A percentile compares a stretch with the other conserved stretches of the same genome.
These are phyloP conservation scores for Philaethria dido DNA, from an alignment of 2,888 invertebrate genomes.

Conservation along the genomic window DNA sequence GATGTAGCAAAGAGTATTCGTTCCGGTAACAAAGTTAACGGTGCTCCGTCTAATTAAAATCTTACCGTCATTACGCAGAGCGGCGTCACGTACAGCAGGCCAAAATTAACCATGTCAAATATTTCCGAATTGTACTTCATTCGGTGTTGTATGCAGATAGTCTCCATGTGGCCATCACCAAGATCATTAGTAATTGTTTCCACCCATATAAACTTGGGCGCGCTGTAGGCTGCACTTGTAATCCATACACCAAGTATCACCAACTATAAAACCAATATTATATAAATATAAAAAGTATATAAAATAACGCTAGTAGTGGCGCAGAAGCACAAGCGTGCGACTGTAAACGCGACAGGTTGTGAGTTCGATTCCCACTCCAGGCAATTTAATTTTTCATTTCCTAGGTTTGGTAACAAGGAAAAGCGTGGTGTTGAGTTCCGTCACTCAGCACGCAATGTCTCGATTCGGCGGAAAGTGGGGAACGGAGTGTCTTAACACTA, in stretches of 20 bases:
- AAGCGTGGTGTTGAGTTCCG: too few relatives aligned
- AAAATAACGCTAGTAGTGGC: too few relatives aligned
- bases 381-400: too few relatives aligned
- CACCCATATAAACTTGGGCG: conserved; percentile 93
- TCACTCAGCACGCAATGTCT: too few relatives aligned
- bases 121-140: conserved; percentile 91
- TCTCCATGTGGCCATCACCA: conserved; percentile 84
- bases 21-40: neutral
- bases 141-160: conserved; percentile 89
- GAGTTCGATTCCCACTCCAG: too few relatives aligned
- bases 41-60: conserved; percentile 11
- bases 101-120: conserved; percentile 92
- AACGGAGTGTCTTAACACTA: too few relatives aligned
- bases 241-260: conserved; percentile 93
- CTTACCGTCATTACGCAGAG: conserved; percentile 91
- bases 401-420: too few relatives aligned
- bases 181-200: conserved; percentile 88
- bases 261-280: conserved; percentile 74
- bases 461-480: too few relatives aligned
- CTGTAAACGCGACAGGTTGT: too few relatives aligned
- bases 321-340: too few relatives aligned
- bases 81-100: conserved; percentile 92
- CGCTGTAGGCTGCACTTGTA: conserved; percentile 91
- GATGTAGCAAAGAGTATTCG: neutral
- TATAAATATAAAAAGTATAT: neutral